These are phyloP conservation scores for Cardiocondyla obscurior DNA, from an alignment of 1,140 invertebrate species.

Conservation along the genomic window DNA sequence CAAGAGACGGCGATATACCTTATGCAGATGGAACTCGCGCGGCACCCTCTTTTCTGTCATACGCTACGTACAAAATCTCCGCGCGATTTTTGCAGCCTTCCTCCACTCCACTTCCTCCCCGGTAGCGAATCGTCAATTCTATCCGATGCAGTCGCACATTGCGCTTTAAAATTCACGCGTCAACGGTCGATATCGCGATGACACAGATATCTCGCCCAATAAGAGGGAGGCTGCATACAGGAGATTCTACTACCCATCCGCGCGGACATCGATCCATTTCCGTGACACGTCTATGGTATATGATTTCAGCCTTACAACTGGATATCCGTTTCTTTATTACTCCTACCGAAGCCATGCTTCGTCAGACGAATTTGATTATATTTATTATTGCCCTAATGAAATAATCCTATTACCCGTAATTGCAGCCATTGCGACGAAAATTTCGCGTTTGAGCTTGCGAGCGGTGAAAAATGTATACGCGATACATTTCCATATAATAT, in stretches of 20 bases:
- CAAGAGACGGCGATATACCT: not conserved
- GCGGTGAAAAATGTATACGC: not conserved
- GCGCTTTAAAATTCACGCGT: conserved; percentile 53
- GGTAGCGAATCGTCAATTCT: conserved; percentile 10
- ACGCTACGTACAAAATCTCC: not conserved
- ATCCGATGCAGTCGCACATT: conserved; percentile 38
- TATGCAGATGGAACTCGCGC: not conserved
- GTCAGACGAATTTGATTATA: not conserved
- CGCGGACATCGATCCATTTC: conserved; percentile 41
- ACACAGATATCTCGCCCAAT: conserved; percentile 48
- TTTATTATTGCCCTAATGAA: not conserved
- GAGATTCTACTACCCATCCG: conserved; percentile 39
- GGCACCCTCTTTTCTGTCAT: not conserved
- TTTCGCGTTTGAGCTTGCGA: not conserved
- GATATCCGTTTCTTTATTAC: conserved; percentile 42
- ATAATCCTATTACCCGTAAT: not conserved
- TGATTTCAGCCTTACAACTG: conserved; percentile 36
- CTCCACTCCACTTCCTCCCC: not conserved
- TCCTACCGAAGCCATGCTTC: not conserved
- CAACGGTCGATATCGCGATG: conserved; percentile 50
- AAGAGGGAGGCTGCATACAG: conserved; percentile 48
- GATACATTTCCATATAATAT: not conserved
- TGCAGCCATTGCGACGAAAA: not conserved
- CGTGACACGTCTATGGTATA: conserved; percentile 33
- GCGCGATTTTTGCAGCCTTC: conserved; percentile 1